Conservation (phyloP, 2,797 vertebrate species). For the Pteronotus mesoamericanus region DNA sequence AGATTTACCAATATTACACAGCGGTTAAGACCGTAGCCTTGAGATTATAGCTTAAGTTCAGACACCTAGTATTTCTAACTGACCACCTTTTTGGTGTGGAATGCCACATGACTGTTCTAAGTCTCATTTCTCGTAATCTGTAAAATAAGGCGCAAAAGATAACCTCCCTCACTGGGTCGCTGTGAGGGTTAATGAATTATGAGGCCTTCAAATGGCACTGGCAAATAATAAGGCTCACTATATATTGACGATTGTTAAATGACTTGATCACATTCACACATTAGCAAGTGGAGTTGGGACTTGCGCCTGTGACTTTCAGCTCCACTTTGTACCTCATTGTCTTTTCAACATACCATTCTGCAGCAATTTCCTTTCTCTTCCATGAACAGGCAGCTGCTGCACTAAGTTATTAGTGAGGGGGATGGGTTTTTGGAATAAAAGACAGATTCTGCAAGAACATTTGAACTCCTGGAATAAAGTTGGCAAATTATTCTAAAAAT, state of each 20-base stretch:
- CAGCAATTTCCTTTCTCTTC: not conserved
- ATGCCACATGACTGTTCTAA: not conserved
- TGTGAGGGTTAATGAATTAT: not conserved
- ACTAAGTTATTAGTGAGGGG: not conserved
- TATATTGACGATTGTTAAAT: not conserved
- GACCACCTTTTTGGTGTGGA: not conserved
- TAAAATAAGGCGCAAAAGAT: not conserved
- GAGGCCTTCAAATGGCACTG: not conserved
- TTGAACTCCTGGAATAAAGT: slow-evolving; percentile 55
- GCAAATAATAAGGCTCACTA: not conserved
- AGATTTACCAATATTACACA: not conserved
- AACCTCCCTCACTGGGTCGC: not conserved
- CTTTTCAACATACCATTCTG: not conserved
- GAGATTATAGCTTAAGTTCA: not conserved
- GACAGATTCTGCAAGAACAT: slow-evolving; percentile 25
- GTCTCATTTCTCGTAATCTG: not conserved
- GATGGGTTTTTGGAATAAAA: slow-evolving; percentile 20
- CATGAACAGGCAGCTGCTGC: not conserved
- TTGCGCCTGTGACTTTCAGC: not conserved
- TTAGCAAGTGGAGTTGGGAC: not conserved
- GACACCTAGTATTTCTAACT: not conserved
- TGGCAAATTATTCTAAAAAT: slow-evolving; percentile 53
- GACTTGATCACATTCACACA: not conserved
- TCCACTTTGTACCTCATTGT: not conserved
- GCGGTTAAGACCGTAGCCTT: not conserved